Evolutionary conservation across 2,797 vertebrate species (phyloP).

Genomic region (Helarctos malayanus): DNA sequence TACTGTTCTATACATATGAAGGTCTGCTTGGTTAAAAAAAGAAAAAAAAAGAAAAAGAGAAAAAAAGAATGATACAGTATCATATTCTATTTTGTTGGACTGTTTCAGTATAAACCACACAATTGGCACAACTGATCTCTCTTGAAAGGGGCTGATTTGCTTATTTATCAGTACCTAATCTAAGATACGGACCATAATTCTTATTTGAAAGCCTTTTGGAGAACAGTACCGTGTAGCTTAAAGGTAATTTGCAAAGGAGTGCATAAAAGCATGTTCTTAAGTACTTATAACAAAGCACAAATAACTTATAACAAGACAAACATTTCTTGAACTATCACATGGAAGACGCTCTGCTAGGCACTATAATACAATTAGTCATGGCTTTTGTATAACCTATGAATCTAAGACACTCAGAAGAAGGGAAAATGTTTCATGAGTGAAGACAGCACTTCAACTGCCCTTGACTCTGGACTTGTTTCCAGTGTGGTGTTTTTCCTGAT

Average conservation of each 20-base stretch:
- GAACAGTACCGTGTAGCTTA: background rate
- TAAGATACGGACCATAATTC: background rate
- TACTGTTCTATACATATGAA: background rate
- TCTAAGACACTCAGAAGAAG: conserved; percentile 41
- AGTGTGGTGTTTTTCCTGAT: background rate
- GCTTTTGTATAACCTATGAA: conserved; percentile 14
- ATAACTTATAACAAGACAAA: conserved; percentile 18
- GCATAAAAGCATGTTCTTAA: conserved; percentile 59
- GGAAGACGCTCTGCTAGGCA: conserved; percentile 47
- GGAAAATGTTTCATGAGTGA: background rate
- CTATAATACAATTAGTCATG: conserved; percentile 36
- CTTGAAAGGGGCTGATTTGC: background rate
- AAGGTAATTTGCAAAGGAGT: conserved; percentile 57
- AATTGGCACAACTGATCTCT: background rate
- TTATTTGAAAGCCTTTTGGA: conserved; percentile 59
- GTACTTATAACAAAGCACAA: conserved; percentile 77
- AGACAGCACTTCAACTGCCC: background rate
- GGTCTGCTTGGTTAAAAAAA: background rate
- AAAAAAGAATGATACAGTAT: background rate
- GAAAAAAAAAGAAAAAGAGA: background rate
- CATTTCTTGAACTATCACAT: conserved; percentile 58
- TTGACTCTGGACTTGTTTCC: background rate
- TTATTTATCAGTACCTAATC: background rate
- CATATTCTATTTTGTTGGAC: background rate
- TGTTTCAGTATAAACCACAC: background rate